Evolutionary conservation across 2,888 invertebrate genomes (phyloP).

Genomic region (Brachynemurus nebulosus): DNA sequence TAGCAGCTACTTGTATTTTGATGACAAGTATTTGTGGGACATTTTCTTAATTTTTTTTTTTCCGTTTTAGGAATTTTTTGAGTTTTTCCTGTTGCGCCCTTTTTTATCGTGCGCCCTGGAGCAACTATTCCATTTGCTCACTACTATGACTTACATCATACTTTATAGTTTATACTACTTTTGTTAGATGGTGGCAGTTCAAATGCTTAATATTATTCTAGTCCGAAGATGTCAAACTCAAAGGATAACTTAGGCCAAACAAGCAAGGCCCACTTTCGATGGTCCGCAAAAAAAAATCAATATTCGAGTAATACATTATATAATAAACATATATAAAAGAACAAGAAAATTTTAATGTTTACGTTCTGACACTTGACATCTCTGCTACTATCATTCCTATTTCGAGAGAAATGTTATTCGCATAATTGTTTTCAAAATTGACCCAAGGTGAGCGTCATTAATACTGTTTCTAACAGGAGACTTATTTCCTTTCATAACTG

Average conservation of each 20-base stretch:
- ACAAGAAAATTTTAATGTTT: background rate
- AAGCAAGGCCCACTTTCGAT: background rate
- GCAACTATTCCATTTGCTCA: no score
- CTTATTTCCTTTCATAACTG: slow-evolving; percentile 12
- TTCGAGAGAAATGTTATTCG: slow-evolving; percentile 2
- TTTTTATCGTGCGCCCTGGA: no score
- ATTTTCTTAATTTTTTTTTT: no score
- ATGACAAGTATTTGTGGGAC: no score
- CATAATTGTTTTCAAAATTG: slow-evolving; percentile 1
- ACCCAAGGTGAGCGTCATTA: background rate
- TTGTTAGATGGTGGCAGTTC: no score
- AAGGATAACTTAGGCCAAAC: slow-evolving; percentile 2
- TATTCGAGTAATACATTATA: background rate
- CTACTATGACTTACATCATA: no score
- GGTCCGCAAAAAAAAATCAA: background rate
- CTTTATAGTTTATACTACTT: no score
- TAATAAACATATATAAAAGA: background rate
- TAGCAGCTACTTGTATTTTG: no score
- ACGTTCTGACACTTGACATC: background rate
- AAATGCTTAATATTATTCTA: no score
- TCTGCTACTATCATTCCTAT: slow-evolving; percentile 2
- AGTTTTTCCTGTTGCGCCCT: no score
- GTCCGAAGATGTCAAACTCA: slow-evolving; percentile 4
- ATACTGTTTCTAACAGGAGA: slow-evolving; percentile 1
- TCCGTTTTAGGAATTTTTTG: no score